Evolutionary conservation across 2,888 invertebrate genomes (phyloP), one percentile per base, ranked within the genome.

Genomic region (Campopleginae sp.): DNA sequence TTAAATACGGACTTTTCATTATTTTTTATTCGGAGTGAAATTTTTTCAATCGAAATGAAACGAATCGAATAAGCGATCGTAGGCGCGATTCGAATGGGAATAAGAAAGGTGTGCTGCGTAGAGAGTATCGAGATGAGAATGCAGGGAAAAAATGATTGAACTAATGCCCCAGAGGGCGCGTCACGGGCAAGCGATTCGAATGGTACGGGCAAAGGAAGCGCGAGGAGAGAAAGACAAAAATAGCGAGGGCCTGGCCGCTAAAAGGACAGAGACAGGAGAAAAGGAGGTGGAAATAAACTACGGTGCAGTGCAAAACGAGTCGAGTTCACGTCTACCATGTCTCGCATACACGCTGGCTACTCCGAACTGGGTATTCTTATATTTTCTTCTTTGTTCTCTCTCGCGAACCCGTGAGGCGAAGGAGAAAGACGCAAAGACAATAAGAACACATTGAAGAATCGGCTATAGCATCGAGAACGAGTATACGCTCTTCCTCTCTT

Each of bases 281-380:
- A 8, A 38, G 6, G 75, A 48, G 23, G 51, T 46, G 42, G 44
- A 68, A 58, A 61, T 48, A 27, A 77, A 63, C 31, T 63, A 65
- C 48, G 74, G 42, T 42, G 74, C 84, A 77, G 76, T 77, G 80
- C 80, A 78, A 87, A 84, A 31, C 65, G 33, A 14, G 74, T 68
- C 79, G 82, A 71, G 76, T 81, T 75, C 81, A 27, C 58, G 81
- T 87, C 85, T 87, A 86, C 87, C 12, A 87, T 88, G 87, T 87
- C 87, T 88, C 85, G 86, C n/a, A n/a, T 84, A 81, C 80, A 77
- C 85, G 77, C 86, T 23, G 23, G 12, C 44, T 44, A 44, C 23
- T 42, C 44, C 38, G 44, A 17, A 68, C 71, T 48, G 12, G 12
- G 42, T 23, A 14, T 17, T 19, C 38, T 46, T 72, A 54, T 72